Base-by-base conservation (phyloP, 2,113 vertebrate species). In the Orthochromis malagaraziensis region DNA sequence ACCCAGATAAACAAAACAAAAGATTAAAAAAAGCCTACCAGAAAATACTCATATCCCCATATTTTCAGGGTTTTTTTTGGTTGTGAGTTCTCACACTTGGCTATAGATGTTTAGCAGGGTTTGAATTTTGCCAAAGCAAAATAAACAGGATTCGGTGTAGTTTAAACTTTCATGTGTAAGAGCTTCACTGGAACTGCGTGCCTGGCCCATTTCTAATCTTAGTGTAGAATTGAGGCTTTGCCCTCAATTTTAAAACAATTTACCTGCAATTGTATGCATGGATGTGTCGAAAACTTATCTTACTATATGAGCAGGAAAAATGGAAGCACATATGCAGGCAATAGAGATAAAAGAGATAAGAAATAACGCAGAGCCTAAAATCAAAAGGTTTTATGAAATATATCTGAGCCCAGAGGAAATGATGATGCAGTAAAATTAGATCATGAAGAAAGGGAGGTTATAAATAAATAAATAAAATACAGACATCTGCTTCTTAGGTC, bases 401-500 rank as follows among this genome's bases (percentile, higher is more conserved):
- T 86, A 17, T 81, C 77, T 35, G 63, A 91, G 60, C 87, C 68
- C 12, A 81, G 45, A 65, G 63, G 35, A 79, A 79, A 79, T 9
- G 40, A 70, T 33, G 40, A 68, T 68, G 24, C 9, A 79, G 14
- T 79, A 29, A 85, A 92, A 89, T 5, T 92, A 84, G 89, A 90
- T 91, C 88, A 87, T 24, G 57, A 55, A 85, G 65, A 81, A 92
- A 77, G 58, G 17, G 35, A 29, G 80, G 82, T 77, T 86, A 86
- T 81, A 45, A 55, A 90, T 85, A 79, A 60, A 88, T 88, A 80
- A 87, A 82, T 81, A 70, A 79, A 88, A 82, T 81, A 58, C 63
- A 79, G 70, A 87, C 93, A 94, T 89, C 82, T 92, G 94, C 65
- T 60, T 79, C 87, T 89, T 63, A 86, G 91, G 89, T 89, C 89